Conservation (phyloP, 2,888 invertebrate genomes). For the Axea sp. region DNA sequence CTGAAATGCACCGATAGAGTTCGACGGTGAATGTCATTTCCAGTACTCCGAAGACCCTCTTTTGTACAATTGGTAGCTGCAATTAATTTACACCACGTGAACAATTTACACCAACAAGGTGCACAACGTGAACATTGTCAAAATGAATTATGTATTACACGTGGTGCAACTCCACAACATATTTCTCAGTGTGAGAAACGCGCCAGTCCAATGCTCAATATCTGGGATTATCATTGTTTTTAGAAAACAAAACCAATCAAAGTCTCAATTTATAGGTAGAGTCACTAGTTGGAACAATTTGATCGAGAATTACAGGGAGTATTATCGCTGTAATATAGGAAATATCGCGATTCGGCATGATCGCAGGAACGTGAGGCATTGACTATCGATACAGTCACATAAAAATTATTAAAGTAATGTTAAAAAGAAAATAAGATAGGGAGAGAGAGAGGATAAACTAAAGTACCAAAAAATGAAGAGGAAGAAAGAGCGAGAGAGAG, state of each 20-base stretch:
- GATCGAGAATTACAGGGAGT: constrained; percentile 38
- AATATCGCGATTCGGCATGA: constrained; percentile 33
- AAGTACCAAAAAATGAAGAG: constrained; percentile 9
- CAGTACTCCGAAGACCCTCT: too few species aligned
- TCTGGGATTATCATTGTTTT: constrained; percentile 9
- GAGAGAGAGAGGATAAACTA: constrained; percentile 28
- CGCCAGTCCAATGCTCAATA: constrained; percentile 9
- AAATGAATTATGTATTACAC: too few species aligned
- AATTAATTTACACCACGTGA: too few species aligned
- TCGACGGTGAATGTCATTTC: too few species aligned
- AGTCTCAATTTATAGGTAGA: constrained; percentile 26
- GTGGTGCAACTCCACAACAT: too few species aligned
- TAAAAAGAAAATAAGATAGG: constrained; percentile 41
- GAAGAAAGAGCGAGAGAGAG: constrained; percentile 41
- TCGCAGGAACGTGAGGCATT: constrained; percentile 50
- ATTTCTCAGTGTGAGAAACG: too few species aligned
- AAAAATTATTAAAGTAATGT: constrained; percentile 43
- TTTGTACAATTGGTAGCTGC: too few species aligned
- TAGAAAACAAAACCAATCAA: constrained; percentile 14
- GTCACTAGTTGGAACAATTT: constrained; percentile 24
- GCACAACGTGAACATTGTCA: too few species aligned
- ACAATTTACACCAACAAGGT: too few species aligned
- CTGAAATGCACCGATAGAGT: too few species aligned
- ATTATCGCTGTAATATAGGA: constrained; percentile 33
- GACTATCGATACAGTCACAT: constrained; percentile 62